These are phyloP conservation scores for Eristalis tenax DNA, from an alignment of 2,888 invertebrate genomes.

Conservation along the genomic window DNA sequence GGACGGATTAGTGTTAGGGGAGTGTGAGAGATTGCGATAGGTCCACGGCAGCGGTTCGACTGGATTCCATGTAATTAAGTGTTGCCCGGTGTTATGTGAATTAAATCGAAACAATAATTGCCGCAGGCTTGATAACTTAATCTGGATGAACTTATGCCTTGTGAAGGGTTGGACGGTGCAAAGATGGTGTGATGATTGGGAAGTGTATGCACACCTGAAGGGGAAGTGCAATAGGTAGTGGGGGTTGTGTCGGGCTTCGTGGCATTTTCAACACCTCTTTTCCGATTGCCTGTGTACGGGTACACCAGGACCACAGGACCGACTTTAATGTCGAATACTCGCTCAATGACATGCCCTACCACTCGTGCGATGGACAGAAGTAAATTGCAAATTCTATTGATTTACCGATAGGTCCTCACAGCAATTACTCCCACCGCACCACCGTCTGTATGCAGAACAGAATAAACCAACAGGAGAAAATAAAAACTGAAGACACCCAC, in stretches of 20 bases:
- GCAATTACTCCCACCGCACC: conserved; percentile 20
- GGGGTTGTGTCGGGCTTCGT: not conserved
- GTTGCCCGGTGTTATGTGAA: conserved; percentile 38
- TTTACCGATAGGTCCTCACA: not conserved
- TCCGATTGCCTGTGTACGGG: too few species aligned
- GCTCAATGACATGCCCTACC: too few species aligned
- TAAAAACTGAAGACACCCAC: not conserved
- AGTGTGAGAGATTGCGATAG: conserved; percentile 1
- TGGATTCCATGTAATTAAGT: conserved; percentile 38
- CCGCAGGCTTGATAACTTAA: not conserved
- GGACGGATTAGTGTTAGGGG: conserved; percentile 9
- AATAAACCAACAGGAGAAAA: not conserved
- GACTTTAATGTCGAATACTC: too few species aligned
- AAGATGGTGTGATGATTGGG: not conserved
- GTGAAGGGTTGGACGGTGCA: not conserved
- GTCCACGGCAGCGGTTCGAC: not conserved
- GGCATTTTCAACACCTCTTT: not conserved
- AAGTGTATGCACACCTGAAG: not conserved
- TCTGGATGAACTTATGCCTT: not conserved
- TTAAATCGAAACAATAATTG: conserved; percentile 35
- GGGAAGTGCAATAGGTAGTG: not conserved
- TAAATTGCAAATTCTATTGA: conserved; percentile 6
- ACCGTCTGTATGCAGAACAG: conserved; percentile 15
- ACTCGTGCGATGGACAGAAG: not conserved
- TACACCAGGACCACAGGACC: too few species aligned